Evolutionary conservation across 2,797 vertebrate genomes (phyloP).

Genomic region (Momotus momota): DNA sequence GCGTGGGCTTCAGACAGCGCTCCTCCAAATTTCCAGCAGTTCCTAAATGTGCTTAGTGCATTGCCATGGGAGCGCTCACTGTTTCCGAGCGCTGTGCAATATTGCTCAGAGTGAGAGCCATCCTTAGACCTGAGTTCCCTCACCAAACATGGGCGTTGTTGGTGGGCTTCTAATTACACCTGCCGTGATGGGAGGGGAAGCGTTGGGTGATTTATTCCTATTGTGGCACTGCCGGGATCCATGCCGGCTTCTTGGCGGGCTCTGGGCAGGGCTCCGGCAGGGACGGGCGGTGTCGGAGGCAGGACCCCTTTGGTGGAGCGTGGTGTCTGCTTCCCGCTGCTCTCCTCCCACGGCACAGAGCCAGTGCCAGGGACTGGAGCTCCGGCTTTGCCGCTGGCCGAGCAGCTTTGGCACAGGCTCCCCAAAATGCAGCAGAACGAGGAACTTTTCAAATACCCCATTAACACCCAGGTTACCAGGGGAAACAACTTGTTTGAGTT

Average conservation of each 20-base stretch:
- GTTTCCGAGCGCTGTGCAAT: rapidly evolving
- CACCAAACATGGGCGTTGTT: neutral
- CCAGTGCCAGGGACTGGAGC: rapidly evolving
- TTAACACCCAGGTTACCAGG: neutral
- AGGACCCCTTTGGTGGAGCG: rapidly evolving
- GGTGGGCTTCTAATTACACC: neutral
- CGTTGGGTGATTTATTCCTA: neutral
- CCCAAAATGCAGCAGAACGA: neutral
- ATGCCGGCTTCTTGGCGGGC: rapidly evolving
- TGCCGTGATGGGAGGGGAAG: neutral
- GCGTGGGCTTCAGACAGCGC: neutral
- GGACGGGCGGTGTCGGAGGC: rapidly evolving
- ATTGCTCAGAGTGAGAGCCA: neutral
- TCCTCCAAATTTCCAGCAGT: neutral
- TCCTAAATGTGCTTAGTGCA: rapidly evolving
- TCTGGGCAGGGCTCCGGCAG: neutral
- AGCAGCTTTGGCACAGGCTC: neutral
- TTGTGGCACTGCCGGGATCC: neutral
- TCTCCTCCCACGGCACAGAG: neutral
- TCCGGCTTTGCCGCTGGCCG: rapidly evolving
- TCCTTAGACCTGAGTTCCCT: neutral
- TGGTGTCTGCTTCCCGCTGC: neutral
- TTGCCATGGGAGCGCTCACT: neutral
- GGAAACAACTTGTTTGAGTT: neutral
- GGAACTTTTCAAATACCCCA: neutral